Conservation (phyloP, 2,113 vertebrate species). For the Corythaixoides concolor region DNA sequence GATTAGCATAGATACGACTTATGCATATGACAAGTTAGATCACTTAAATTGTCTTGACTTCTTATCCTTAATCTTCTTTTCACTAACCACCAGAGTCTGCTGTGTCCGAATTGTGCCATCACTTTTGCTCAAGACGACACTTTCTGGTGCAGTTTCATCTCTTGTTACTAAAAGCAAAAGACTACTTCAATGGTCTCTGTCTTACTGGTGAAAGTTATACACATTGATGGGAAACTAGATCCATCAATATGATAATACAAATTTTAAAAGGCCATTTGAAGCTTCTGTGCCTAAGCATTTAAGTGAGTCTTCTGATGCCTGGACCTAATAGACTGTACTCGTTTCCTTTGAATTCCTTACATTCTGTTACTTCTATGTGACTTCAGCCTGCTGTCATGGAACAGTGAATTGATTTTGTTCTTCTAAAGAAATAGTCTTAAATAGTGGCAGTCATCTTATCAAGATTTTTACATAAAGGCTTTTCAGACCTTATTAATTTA, state of each 20-base stretch:
- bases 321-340: neutral
- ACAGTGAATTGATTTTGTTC: neutral
- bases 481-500: conserved; percentile 31
- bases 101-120: rapidly evolving
- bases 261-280: neutral
- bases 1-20: neutral
- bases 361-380: neutral
- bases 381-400: neutral
- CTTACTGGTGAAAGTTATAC: neutral
- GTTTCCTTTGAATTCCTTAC: neutral
- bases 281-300: neutral
- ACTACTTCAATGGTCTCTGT: neutral
- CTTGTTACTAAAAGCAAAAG: neutral
- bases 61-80: neutral
- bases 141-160: neutral
- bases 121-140: neutral
- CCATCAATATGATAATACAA: neutral
- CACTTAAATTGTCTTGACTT: neutral
- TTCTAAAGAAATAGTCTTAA: neutral
- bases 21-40: neutral
- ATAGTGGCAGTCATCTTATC: neutral
- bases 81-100: neutral
- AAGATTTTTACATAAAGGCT: neutral
- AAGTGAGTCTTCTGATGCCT: neutral
- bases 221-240: neutral